Evolutionary conservation across 1,140 invertebrate genomes (phyloP).

Genomic region (Ephestia elutella): DNA sequence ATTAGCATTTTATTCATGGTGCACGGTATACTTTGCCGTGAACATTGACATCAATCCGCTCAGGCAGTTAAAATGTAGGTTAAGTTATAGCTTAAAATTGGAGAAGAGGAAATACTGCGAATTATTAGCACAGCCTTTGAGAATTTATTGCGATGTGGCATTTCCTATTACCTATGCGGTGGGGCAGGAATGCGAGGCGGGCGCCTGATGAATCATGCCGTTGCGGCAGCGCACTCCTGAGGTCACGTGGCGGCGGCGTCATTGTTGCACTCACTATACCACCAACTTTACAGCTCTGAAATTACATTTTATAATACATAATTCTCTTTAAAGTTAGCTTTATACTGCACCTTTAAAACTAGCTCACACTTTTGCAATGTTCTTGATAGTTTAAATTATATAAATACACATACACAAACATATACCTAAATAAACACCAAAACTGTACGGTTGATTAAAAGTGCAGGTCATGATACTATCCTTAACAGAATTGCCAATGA

Average conservation of each 20-base stretch:
- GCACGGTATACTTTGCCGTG: conserved; percentile 2
- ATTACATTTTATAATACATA: too few species aligned
- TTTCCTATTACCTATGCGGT: conserved; percentile 64
- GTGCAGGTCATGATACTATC: conserved; percentile 4
- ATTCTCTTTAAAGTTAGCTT: too few species aligned
- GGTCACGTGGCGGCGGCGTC: conserved; percentile 56
- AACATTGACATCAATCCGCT: conserved; percentile 6
- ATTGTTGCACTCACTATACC: conserved; percentile 32
- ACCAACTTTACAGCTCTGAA: neutral
- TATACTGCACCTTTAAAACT: too few species aligned
- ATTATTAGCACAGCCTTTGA: conserved; percentile 44
- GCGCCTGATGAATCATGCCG: conserved; percentile 46
- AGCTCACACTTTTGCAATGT: too few species aligned
- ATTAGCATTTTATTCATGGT: conserved; percentile 19
- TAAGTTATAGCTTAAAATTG: conserved; percentile 21
- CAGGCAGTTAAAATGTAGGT: conserved; percentile 12
- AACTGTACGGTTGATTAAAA: neutral
- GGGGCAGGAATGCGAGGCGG: conserved; percentile 42
- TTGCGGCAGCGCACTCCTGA: conserved; percentile 33
- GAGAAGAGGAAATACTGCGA: conserved; percentile 17
- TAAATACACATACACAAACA: too few species aligned
- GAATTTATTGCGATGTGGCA: conserved; percentile 55
- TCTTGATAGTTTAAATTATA: too few species aligned
- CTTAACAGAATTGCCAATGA: conserved; percentile 20
- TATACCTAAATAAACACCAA: neutral